Percentiles rank a stretch among this genome's conserved stretches.
Evolutionary conservation across 1,140 invertebrate species (phyloP).

Genomic region (Drosophila elegans): DNA sequence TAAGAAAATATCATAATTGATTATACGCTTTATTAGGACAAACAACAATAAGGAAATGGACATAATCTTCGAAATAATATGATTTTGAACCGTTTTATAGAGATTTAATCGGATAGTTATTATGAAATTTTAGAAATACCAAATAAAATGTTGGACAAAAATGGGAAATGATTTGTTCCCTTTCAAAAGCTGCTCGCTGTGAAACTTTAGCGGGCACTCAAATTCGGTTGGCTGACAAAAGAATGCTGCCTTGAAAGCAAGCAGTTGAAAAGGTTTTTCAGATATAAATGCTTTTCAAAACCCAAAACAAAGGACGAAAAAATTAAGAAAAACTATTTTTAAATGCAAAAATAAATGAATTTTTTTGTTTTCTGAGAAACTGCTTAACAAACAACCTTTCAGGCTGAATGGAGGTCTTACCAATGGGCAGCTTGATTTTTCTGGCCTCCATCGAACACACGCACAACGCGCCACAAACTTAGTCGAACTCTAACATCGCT

Average conservation of each 20-base stretch:
- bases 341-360: neutral
- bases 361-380: neutral
- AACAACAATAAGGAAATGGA: too few relatives aligned
- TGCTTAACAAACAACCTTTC: too few relatives aligned
- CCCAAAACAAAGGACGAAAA: neutral
- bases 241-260: neutral
- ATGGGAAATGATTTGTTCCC: fast-evolving
- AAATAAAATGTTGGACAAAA: neutral
- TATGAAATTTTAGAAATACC: too few relatives aligned
- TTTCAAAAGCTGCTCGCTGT: neutral
- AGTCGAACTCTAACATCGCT: slow-evolving; percentile 70
- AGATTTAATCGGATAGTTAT: too few relatives aligned
- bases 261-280: neutral
- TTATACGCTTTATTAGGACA: too few relatives aligned
- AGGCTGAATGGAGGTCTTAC: neutral
- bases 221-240: neutral
- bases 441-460: slow-evolving; percentile 7
- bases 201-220: neutral
- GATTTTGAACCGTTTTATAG: too few relatives aligned
- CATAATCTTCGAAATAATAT: too few relatives aligned
- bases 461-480: slow-evolving; percentile 7
- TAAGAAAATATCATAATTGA: too few relatives aligned
- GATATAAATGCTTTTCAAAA: neutral
- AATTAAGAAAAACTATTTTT: neutral
- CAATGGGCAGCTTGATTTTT: slow-evolving; percentile 2